A percentile compares a stretch with the other conserved stretches of the same genome.
Conservation (phyloP, 1,140 invertebrate genomes). For the Melanaphis sacchari region DNA sequence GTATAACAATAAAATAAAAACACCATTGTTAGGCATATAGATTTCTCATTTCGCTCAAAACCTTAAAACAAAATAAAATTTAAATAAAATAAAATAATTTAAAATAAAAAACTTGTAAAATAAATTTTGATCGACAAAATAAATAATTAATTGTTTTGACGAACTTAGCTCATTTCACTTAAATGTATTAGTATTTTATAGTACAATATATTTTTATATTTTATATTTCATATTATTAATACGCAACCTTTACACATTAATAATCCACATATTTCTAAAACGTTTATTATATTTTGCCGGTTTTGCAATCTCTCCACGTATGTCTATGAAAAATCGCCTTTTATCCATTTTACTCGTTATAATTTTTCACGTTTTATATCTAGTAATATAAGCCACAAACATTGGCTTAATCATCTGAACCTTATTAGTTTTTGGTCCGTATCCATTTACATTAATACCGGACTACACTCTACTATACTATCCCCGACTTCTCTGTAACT, state of each 20-base stretch:
- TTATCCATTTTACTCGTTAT: constrained; percentile 16
- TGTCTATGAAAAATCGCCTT: constrained; percentile 48
- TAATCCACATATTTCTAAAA: not conserved
- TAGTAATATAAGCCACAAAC: constrained; percentile 19
- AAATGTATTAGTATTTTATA: not conserved
- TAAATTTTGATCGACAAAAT: not conserved
- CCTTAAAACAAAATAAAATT: not conserved
- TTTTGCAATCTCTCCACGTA: constrained; percentile 45
- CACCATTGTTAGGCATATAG: not conserved
- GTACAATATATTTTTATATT: not conserved
- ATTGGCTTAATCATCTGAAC: constrained; percentile 36
- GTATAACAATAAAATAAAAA: not conserved
- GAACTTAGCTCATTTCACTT: not conserved
- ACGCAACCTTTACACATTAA: constrained; percentile 1
- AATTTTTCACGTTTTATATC: constrained; percentile 54
- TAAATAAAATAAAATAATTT: not conserved
- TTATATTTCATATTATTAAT: not conserved
- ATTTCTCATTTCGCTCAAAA: not conserved
- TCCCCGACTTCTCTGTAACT: not conserved
- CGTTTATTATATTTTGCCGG: not conserved
- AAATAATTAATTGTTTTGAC: not conserved
- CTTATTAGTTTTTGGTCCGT: constrained; percentile 22
- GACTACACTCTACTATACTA: not conserved
- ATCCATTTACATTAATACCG: not conserved
- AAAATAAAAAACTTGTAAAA: not conserved